These are phyloP conservation scores for Drosophila pegasa DNA, from an alignment of 2,888 invertebrate species.

Conservation along the genomic window DNA sequence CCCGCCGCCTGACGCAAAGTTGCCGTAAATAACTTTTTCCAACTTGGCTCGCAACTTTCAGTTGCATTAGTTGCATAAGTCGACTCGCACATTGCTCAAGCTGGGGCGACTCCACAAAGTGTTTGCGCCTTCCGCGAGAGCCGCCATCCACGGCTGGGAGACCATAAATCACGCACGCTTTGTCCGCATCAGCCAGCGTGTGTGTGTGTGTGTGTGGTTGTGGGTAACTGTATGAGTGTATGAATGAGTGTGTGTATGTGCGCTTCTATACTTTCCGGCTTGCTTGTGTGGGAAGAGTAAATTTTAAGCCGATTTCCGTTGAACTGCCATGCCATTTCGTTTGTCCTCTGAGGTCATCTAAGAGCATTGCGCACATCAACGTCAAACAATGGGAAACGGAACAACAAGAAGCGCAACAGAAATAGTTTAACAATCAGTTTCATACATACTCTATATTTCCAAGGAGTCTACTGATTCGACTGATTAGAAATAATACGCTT, in stretches of 20 bases:
- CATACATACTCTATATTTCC: neutral
- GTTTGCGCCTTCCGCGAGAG: slow-evolving; percentile 25
- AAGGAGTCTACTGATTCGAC: too few species aligned
- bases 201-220: slow-evolving; percentile 7
- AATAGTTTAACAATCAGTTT: slow-evolving; percentile 2
- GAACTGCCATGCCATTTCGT: slow-evolving; percentile 37
- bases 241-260: slow-evolving; percentile 7
- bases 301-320: slow-evolving; percentile 68
- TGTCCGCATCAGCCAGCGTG: slow-evolving; percentile 22
- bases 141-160: slow-evolving; percentile 12
- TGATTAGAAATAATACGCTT: neutral
- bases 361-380: slow-evolving; percentile 45
- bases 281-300: slow-evolving; percentile 19
- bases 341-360: slow-evolving; percentile 51
- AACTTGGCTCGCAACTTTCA: slow-evolving; percentile 38
- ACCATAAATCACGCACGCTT: slow-evolving; percentile 67
- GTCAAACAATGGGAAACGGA: slow-evolving; percentile 27
- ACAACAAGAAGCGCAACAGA: slow-evolving; percentile 4
- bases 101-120: slow-evolving; percentile 44
- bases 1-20: slow-evolving; percentile 28
- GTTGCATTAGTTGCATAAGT: slow-evolving; percentile 73
- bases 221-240: slow-evolving; percentile 2
- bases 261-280: neutral
- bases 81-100: slow-evolving; percentile 15
- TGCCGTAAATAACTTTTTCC: slow-evolving; percentile 70